Percentiles rank a stretch among this genome's conserved stretches.
Evolutionary conservation across 2,888 invertebrate species (phyloP).

Genomic region (Rhagonycha lutea): DNA sequence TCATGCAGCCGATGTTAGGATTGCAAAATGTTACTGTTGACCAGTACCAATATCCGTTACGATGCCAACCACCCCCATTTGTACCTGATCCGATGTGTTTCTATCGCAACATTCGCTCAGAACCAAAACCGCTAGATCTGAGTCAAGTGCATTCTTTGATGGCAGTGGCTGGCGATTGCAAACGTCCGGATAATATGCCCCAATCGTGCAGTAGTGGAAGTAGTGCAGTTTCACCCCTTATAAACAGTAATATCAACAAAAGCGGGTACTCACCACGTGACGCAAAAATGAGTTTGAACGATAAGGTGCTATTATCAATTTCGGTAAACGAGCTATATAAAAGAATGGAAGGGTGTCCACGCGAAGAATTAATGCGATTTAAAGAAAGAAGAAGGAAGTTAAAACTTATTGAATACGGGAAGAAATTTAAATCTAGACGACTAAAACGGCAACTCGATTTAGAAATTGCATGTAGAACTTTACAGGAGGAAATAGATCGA

Average conservation of each 20-base stretch:
- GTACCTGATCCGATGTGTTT: constrained; percentile 81
- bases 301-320: constrained; percentile 83
- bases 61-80: constrained; percentile 58
- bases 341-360: constrained; percentile 86
- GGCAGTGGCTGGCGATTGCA: constrained; percentile 62
- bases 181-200: constrained; percentile 62
- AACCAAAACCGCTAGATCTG: constrained; percentile 76
- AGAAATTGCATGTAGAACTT: constrained; percentile 80
- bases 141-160: constrained; percentile 70
- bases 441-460: constrained; percentile 84
- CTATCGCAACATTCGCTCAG: constrained; percentile 70
- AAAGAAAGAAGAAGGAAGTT: constrained; percentile 94
- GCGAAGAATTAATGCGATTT: constrained; percentile 86
- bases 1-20: constrained; percentile 44
- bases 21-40: no score
- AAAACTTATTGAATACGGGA: constrained; percentile 95
- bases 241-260: constrained; percentile 49
- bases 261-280: constrained; percentile 61
- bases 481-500: constrained; percentile 77
- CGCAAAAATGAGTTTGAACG: constrained; percentile 74
- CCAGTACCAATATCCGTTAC: constrained; percentile 57
- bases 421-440: constrained; percentile 93
- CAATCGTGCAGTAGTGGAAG: constrained; percentile 72
- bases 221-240: constrained; percentile 65
- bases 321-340: constrained; percentile 94